Base-by-base conservation (phyloP, 2,113 vertebrate species). In the Aegotheles bennettii region DNA sequence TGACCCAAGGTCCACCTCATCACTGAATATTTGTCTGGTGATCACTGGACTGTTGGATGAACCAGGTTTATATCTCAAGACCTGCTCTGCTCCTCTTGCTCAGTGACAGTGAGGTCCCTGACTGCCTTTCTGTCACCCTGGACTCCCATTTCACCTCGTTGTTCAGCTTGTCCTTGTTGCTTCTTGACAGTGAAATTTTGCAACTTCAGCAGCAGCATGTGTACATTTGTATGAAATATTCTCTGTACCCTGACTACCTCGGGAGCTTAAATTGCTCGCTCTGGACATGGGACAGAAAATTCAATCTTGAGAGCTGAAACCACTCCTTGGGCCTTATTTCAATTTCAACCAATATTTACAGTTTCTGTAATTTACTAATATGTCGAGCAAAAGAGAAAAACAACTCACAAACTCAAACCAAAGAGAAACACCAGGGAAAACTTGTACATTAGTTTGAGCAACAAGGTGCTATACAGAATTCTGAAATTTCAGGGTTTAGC, bases 21-120 rank as follows among this genome's bases (percentile, higher is more conserved):
- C 18, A 8, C 48, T 17, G 18, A 6, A 24, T 4, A 12, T 48
- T 48, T 21, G 26, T 11, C 31, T 42, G 57, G 77, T 31, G 64
- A n/a, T 6, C 13, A 3, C 61, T 20, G 54, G 17, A 6, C 63
- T 47, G 29, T 10, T 21, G 69, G 29, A 5, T 42, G 63, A 60
- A 33, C 17, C 33, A 31, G 7, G 35, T 40, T 47, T n/a, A 0
- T 28, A 7, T 31, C 33, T 16, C 0, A 0, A 50, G 53, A 48
- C 28, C 53, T 56, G 47, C 28, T 82, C 35, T 60, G 47, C 40
- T 65, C 13, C 18, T 64, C 50, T 42, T 26, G 23, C 40, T 87
- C 14, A 4, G 40, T 42, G 51, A 8, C 45, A 21, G 33, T 9
- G 51, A 78, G 20, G 28, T 40, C 70, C 11, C 28, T 57, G 42